These are phyloP conservation scores for Potamarius usumacintae DNA, from an alignment of 2,113 vertebrate species.

Conservation along the genomic window DNA sequence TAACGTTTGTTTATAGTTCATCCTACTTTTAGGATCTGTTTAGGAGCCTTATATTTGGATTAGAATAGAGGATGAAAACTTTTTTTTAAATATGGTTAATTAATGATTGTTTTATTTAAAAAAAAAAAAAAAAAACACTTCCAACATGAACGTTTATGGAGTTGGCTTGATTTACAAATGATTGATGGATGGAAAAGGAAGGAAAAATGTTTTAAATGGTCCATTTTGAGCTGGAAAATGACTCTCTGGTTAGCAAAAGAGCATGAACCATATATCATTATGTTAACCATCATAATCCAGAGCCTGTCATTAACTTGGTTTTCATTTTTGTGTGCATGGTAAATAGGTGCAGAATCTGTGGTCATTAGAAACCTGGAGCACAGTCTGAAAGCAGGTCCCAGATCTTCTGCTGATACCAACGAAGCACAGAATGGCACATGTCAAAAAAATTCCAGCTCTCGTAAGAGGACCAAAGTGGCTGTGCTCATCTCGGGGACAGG, in stretches of 20 bases:
- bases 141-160: too few species aligned
- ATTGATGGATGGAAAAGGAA: not conserved
- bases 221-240: not conserved
- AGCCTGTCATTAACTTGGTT: not conserved
- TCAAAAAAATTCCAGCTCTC: constrained; percentile 39
- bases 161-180: not conserved
- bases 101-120: not conserved
- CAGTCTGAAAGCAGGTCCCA: constrained; percentile 56
- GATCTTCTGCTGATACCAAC: not conserved
- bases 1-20: too few species aligned
- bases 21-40: too few species aligned
- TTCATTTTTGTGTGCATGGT: not conserved
- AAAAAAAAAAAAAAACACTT: too few species aligned
- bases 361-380: constrained; percentile 69
- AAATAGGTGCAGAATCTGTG: constrained; percentile 65
- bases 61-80: not conserved
- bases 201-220: not conserved
- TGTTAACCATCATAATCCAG: not conserved
- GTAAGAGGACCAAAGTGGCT: constrained; percentile 78
- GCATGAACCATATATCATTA: not conserved
- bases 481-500: constrained; percentile 96
- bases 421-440: constrained; percentile 24
- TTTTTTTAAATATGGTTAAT: not conserved
- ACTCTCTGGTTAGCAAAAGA: not conserved
- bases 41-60: too few species aligned